Evolutionary conservation across 2,888 invertebrate genomes (phyloP), one percentile per base, ranked within the genome.

Genomic region (Nemurella pictetii): DNA sequence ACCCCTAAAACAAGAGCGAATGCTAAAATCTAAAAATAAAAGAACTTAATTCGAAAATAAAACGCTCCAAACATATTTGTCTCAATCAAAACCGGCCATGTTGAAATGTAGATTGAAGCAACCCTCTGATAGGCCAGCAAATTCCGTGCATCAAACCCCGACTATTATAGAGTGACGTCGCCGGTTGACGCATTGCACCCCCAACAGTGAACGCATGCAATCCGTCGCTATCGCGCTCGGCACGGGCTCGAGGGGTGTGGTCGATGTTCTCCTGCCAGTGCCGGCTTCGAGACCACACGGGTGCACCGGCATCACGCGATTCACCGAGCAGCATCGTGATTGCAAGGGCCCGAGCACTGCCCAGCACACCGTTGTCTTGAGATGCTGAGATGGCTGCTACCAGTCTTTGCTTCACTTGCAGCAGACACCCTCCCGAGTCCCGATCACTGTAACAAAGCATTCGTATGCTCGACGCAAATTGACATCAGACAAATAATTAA

Each of bases 271-370:
- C 55, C 9, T 55, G 55, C 15, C 32, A 35, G 81, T 82, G 72
- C 82, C 82, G 82, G 82, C 28, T 82, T 82, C 82, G 82, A 72
- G 82, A 26, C 82, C 80, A 35, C 80, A 82, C 82, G 82, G 82
- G 28, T 26, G 55, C 28, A 35, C 35, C 27, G 28, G 20, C 28
- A 29, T 12, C 35, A 81, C 81, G 81, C 55, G 81, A 81, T 81
- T 15, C 26, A 81, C 2, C 35, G 5, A 78, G 29, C n/a, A n/a
- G n/a, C n/a, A 74, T 75, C 26, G n/a, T 28, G 75, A 75, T 28
- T 5, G 75, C 7, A n/a, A 26, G n/a, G n/a, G n/a, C n/a, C n/a
- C n/a, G n/a, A n/a, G n/a, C n/a, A 55, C 55, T 32, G n/a, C 32
- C 4, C 32, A 32, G 9, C 55, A 55, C 55, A 55, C 55, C 55